Evolutionary conservation across 1,140 invertebrate genomes (phyloP), one percentile per base, ranked within the genome.

Genomic region (Listronotus bonariensis): DNA sequence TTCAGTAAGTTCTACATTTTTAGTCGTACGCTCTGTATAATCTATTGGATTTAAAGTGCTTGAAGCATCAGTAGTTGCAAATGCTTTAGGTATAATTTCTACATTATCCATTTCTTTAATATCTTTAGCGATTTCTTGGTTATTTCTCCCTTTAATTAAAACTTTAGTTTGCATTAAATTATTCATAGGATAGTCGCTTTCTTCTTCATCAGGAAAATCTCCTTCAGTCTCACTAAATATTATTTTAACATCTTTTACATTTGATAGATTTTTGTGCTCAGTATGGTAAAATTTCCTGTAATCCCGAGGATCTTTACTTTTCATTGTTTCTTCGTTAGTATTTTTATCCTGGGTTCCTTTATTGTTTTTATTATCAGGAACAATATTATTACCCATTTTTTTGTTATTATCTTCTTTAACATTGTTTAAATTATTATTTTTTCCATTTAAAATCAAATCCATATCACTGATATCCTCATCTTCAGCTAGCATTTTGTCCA

Each of bases 171-270:
- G 20, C 20, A 26, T 26, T n/a, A n/a, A n/a, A 26, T 1, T 36
- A 6, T 45, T 15, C 14, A n/a, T 9, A 6, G 12, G 8, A 18
- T 49, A 15, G 4, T 15, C n/a, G n/a, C n/a, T 15, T 7, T 15
- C 46, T 8, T 53, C 51, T 2, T 60, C 57, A n/a, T 55, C 61
- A 18, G 46, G 45, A 41, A 56, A 63, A 38, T 63, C 61, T 10
- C 61, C 61, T 41, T 63, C 61, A 20, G 52, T 63, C 15, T 63
- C 52, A 18, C 61, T 63, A n/a, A 63, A 55, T 5, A 40, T 40
- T 10, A 63, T 63, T 31, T 63, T 63, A 6, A 55, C 41, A 12
- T 63, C 61, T 32, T 55, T 34, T 9, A 63, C 43, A 15, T 63
- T 63, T 15, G 51, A 53, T 20, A 55, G 55, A n/a, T 63, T 63